Evolutionary conservation across 2,113 vertebrate species (phyloP).

Genomic region (Protobothrops mucrosquamatus): DNA sequence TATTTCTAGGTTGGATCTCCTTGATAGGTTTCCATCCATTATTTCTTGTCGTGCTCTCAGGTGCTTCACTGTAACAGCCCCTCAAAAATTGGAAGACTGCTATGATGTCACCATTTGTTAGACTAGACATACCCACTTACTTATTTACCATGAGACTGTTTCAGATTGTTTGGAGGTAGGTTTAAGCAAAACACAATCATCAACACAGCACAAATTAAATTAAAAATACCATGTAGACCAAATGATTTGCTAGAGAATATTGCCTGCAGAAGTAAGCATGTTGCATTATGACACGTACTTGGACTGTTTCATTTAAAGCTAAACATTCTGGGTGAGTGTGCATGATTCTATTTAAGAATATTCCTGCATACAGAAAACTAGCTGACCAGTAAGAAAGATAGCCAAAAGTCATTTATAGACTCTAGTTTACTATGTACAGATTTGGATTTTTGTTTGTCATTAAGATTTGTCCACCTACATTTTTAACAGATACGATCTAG

Average conservation of each 20-base stretch:
- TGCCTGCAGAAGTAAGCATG: neutral
- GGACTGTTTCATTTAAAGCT: neutral
- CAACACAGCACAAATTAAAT: neutral
- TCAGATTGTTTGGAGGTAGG: neutral
- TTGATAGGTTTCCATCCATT: neutral
- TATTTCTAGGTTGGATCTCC: neutral
- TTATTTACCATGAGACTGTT: neutral
- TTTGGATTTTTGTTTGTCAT: neutral
- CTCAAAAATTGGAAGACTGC: neutral
- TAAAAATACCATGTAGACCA: neutral
- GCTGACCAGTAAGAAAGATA: neutral
- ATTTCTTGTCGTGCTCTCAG: neutral
- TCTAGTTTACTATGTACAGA: neutral
- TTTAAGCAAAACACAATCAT: neutral
- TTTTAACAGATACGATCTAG: neutral
- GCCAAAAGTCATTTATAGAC: neutral
- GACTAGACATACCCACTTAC: neutral
- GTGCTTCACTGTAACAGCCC: neutral
- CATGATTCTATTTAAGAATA: neutral
- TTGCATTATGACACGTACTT: neutral
- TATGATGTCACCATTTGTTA: neutral
- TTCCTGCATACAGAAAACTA: neutral
- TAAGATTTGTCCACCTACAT: neutral
- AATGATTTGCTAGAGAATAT: neutral
- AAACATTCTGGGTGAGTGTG: neutral